Conservation (phyloP, 2,888 invertebrate genomes). For the Epicampocera succincta region DNA sequence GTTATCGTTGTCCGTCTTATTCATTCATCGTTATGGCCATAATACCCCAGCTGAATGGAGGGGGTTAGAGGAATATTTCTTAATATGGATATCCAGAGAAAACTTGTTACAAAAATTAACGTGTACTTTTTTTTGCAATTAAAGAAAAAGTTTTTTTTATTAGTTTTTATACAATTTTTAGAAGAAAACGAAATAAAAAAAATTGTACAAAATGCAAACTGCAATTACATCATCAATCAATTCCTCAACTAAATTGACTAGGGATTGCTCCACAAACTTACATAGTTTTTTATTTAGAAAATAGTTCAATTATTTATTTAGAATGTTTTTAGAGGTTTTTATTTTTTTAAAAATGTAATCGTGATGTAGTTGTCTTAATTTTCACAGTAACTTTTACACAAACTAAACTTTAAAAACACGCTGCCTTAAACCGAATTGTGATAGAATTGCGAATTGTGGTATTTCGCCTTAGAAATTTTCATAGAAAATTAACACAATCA, state of each 20-base stretch:
- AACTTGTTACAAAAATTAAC: conserved; percentile 67
- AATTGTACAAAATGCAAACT: conserved; percentile 53
- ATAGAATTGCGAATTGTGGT: conserved; percentile 29
- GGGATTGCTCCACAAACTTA: neutral
- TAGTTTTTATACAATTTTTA: conserved; percentile 40
- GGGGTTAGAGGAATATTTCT: conserved; percentile 64
- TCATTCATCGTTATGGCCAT: conserved; percentile 54
- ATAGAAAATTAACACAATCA: neutral
- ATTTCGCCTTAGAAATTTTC: conserved; percentile 10
- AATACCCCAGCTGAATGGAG: neutral
- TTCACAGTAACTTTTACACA: neutral
- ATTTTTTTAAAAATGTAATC: neutral
- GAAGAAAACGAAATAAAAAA: neutral
- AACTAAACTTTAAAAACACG: too few relatives aligned
- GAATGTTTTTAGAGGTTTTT: neutral
- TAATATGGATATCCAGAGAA: conserved; percentile 67
- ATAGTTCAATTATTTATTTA: conserved; percentile 10
- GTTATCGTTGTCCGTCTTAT: neutral
- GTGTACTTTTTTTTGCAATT: conserved; percentile 48
- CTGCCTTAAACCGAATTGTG: conserved; percentile 14
- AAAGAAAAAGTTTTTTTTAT: conserved; percentile 57
- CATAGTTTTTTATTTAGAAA: neutral
- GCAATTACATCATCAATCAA: conserved; percentile 68
- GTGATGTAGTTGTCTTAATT: conserved; percentile 71
- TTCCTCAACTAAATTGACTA: conserved; percentile 20